phyloP scores from a whole-genome alignment of 2,888 invertebrate genomes.

The Nephrocerus scutellatus region DNA sequence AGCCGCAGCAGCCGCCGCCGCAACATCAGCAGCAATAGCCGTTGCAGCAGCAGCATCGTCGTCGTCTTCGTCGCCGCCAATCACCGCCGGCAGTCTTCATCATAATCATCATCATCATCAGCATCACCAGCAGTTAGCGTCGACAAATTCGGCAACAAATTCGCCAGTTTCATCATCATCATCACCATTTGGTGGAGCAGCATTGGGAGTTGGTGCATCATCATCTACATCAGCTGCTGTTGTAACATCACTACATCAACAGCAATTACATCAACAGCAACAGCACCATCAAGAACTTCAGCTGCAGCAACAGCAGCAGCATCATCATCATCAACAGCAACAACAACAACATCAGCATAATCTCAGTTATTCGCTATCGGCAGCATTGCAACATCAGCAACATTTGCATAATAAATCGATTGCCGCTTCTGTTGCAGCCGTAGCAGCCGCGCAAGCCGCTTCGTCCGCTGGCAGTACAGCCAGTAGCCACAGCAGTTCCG shows the following conservation, averaged over 20 bases:
- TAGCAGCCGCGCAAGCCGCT: constrained; percentile 23
- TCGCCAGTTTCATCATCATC: constrained; percentile 46
- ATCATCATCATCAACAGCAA: constrained; percentile 22
- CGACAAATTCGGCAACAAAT: constrained; percentile 31
- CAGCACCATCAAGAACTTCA: constrained; percentile 25
- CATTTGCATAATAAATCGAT: constrained; percentile 41
- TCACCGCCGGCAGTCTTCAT: constrained; percentile 12
- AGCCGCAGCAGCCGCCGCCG: constrained; percentile 45
- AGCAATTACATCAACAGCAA: constrained; percentile 29
- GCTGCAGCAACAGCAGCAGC: constrained; percentile 27
- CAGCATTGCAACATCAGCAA: constrained; percentile 40
- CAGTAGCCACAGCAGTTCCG: no score
- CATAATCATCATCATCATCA: constrained; percentile 23
- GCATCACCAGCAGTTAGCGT: no score
- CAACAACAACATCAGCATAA: constrained; percentile 28
- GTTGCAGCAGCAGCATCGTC: constrained; percentile 31
- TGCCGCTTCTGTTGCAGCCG: constrained; percentile 38
- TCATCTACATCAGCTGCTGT: constrained; percentile 35
- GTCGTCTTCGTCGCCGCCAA: constrained; percentile 35
- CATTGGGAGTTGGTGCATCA: no score
- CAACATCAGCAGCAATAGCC: constrained; percentile 54
- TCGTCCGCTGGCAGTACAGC: constrained; percentile 29
- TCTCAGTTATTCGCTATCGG: constrained; percentile 48
- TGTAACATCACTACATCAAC: constrained; percentile 26
- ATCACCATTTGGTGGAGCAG: constrained; percentile 19